Base-by-base conservation (phyloP, 2,113 vertebrate species). In the Phylloscopus whistleri region DNA sequence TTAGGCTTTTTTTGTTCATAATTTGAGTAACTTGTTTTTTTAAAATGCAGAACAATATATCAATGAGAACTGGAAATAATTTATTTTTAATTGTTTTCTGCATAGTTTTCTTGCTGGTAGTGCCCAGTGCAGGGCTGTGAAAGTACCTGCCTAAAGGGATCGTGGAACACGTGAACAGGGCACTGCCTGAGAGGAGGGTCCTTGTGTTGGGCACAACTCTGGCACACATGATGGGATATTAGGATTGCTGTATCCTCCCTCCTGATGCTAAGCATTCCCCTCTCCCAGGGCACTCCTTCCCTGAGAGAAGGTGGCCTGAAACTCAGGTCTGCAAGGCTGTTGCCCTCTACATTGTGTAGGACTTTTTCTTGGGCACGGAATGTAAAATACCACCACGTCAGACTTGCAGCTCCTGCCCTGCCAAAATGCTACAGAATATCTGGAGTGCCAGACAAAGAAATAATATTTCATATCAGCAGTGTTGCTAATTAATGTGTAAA, bases 381-480 rank as follows among this genome's bases (percentile, higher is more conserved):
- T 49, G 14, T 75, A 51, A 76, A 93, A 82, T 56, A 24, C 27
- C 53, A 63, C 39, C 59, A 20, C 59, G 73, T 76, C 63, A 80
- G 82, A 74, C 83, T 1, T 59, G 26, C 7, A n/a, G 44, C 15
- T 89, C 31, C 59, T 70, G 39, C 59, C 55, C 68, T 1, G 0
- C 85, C 66, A 74, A 60, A 75, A 81, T 86, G 64, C 68, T 89
- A 4, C 16, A 19, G 76, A 81, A 21, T 75, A 78, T 37, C 76
- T 68, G 31, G 44, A 92, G 9, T 2, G 1, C 68, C 58, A 66
- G 64, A 75, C 56, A 82, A 84, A 92, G 76, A 89, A 81, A 64
- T 75, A 90, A 26, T 90, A 78, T 72, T 88, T 92, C 33, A 68
- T 64, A 58, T 89, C 76, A 72, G 28, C 64, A 73, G 48, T 64